Base-by-base conservation (phyloP, 2,797 vertebrate species). In the Sebastes reedi region DNA sequence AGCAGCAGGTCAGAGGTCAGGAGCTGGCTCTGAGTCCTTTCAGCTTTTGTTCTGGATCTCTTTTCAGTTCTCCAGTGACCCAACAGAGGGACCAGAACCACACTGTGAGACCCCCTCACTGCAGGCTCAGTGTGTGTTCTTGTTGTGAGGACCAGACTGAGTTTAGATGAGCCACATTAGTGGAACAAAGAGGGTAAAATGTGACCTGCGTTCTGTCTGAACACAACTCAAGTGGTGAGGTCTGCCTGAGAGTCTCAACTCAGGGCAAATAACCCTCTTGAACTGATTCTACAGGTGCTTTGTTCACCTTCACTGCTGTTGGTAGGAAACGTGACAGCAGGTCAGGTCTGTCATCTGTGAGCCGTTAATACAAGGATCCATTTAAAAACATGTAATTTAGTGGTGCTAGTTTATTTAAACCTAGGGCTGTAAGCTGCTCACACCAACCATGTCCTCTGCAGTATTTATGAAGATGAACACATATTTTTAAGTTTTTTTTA, bases 41-140 rank as follows among this genome's bases (percentile, higher is more conserved):
- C 30, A 74, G 24, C 58, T 56, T 61, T 74, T 80, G 56, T 81
- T 30, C 50, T 59, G 24, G 39, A 14, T 52, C 39, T 52, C 67
- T 36, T 30, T 59, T 72, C 54, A 76, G 60, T 65, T 13, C 20
- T 29, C 9, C 60, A 30, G 60, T 0, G 7, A 9, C n/a, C 25
- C 46, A 34, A 3, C 58, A 50, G 59, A 58, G 54, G 77, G 36
- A 20, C 29, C 59, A 34, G 32, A 70, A 16, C 52, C 72, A 75
- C 46, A 50, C 16, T 13, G 42, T 27, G 76, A 78, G 66, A 34
- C 22, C n/a, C 29, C 39, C 16, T 16, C 14, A 46, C 52, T 27
- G 52, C 39, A 46, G 42, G 16, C 42, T 46, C 42, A 3, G 42
- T 46, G 42, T 46, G 42, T 46, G 42, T 18, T 46, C 42, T 46